Conservation (phyloP, 2,888 invertebrate genomes). For the Cataglyphis albicans region DNA sequence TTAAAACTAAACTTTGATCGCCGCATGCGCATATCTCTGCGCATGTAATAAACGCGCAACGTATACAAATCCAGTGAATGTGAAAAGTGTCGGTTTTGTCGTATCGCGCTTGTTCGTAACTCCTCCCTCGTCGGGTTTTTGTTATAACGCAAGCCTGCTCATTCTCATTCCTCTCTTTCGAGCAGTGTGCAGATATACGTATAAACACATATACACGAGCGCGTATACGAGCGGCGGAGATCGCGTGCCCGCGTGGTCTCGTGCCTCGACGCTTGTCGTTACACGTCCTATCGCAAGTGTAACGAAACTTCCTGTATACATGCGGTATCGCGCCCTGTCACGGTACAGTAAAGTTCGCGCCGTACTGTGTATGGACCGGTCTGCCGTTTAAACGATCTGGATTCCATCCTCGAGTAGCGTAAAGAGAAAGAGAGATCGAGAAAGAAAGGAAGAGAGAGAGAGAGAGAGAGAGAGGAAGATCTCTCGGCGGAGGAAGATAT, state of each 20-base stretch:
- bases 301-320: slow-evolving; percentile 63
- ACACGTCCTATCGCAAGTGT: slow-evolving; percentile 63
- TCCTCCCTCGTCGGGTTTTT: slow-evolving; percentile 45
- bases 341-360: slow-evolving; percentile 46
- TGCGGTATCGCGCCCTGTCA: slow-evolving; percentile 58
- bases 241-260: slow-evolving; percentile 59
- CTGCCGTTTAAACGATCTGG: slow-evolving; percentile 5
- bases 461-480: neutral
- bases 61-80: slow-evolving; percentile 38
- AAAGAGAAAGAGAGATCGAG: neutral
- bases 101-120: slow-evolving; percentile 55
- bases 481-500: slow-evolving; percentile 25
- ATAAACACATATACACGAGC: neutral
- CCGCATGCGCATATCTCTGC: slow-evolving; percentile 10
- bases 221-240: slow-evolving; percentile 36
- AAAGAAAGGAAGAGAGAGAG: neutral
- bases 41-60: neutral
- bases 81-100: slow-evolving; percentile 53
- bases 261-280: slow-evolving; percentile 59
- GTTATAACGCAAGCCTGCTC: slow-evolving; percentile 40
- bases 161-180: slow-evolving; percentile 38
- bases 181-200: slow-evolving; percentile 24
- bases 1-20: neutral
- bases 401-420: neutral
- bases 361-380: slow-evolving; percentile 5